These are phyloP conservation scores for Drosophila ercepeae DNA, from an alignment of 1,140 invertebrate species.

Conservation along the genomic window DNA sequence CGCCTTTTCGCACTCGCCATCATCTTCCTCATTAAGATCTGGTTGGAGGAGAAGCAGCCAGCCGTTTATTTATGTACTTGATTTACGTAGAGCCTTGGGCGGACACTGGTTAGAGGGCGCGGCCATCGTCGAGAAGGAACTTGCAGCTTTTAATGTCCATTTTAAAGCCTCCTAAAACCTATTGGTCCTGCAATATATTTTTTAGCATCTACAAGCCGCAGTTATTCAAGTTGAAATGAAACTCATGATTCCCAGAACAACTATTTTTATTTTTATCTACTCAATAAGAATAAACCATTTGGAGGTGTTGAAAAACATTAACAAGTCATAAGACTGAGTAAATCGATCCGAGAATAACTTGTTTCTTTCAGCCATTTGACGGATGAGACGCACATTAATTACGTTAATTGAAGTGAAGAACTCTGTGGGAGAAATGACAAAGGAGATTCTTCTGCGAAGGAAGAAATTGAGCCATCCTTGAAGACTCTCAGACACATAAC, in stretches of 20 bases:
- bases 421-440: constrained; percentile 32
- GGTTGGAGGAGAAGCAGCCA: constrained; percentile 22
- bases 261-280: constrained; percentile 2
- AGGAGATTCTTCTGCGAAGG: background rate
- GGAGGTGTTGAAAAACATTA: background rate
- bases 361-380: constrained; percentile 3
- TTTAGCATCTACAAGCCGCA: too few species aligned
- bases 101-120: background rate
- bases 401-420: constrained; percentile 73
- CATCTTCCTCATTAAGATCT: constrained; percentile 48
- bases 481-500: constrained; percentile 60
- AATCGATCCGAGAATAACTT: background rate
- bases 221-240: too few species aligned
- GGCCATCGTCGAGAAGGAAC: constrained; percentile 1
- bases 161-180: too few species aligned
- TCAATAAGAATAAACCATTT: background rate
- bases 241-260: constrained; percentile 74
- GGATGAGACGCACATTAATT: constrained; percentile 61
- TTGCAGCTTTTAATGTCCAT: too few species aligned
- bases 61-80: constrained; percentile 78
- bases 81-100: constrained; percentile 47
- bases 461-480: constrained; percentile 41
- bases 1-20: constrained; percentile 66
- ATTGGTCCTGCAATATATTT: too few species aligned
- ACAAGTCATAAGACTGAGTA: background rate